These are phyloP conservation scores for Athalia cordata DNA, from an alignment of 2,888 invertebrate genomes.

Conservation along the genomic window DNA sequence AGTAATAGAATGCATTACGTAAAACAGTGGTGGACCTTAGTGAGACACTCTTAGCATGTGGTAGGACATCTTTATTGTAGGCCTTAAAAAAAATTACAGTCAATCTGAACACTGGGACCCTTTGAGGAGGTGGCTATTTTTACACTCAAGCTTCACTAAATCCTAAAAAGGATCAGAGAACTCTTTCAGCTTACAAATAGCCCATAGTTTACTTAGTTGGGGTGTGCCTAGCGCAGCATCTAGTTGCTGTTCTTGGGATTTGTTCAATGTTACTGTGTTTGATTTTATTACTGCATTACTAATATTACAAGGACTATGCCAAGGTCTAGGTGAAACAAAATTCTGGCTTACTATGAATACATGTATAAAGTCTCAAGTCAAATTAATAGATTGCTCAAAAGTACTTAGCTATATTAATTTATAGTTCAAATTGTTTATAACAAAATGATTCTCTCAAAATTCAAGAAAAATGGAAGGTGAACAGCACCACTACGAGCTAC, in stretches of 20 bases:
- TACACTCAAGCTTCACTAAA: not conserved
- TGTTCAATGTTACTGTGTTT: not conserved
- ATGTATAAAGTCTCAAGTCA: no score
- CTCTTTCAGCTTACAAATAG: constrained; percentile 26
- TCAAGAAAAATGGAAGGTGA: constrained; percentile 64
- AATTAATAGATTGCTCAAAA: not conserved
- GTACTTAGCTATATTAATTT: not conserved
- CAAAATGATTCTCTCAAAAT: not conserved
- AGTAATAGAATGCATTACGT: constrained; percentile 45
- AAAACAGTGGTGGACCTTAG: constrained; percentile 25
- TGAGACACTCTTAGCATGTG: constrained; percentile 39
- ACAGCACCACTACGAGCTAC: constrained; percentile 66
- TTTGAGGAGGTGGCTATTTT: constrained; percentile 30
- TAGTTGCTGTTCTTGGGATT: not conserved
- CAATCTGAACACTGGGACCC: constrained; percentile 24
- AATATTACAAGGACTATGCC: constrained; percentile 4
- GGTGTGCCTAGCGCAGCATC: constrained; percentile 6
- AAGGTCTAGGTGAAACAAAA: not conserved
- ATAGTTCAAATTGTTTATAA: not conserved
- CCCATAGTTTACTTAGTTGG: constrained; percentile 13
- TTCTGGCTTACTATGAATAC: no score
- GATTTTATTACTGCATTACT: not conserved
- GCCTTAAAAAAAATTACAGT: constrained; percentile 30
- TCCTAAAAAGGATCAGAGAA: constrained; percentile 18
- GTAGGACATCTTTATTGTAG: constrained; percentile 36